Base-by-base conservation (phyloP, 1,140 invertebrate genomes). In the Brachionus plicatilis region DNA sequence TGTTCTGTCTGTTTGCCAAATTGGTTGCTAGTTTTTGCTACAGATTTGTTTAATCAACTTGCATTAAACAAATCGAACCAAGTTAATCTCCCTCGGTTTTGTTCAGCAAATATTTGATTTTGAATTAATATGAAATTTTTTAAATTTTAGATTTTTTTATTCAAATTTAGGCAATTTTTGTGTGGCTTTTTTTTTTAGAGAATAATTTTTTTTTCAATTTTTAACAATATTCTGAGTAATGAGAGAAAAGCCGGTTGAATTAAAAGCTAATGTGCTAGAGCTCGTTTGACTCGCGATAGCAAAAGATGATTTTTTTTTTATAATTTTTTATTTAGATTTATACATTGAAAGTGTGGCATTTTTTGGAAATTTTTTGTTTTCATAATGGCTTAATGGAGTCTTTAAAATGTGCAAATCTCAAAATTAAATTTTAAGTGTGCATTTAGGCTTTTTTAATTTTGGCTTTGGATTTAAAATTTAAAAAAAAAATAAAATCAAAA, bases 1-100 rank as follows among this genome's bases (percentile, higher is more conserved):
- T 43, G 37, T 72, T n/a, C 9, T 17, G 20, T 9, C 47, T 20
- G 17, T 72, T 41, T 29, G 12, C 20, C 33, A 68, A 24, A 12
- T 11, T 43, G 33, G 68, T 37, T 0, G 33, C 3, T 72, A 72
- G 33, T 20, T 41, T n/a, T 72, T 72, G 68, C 33, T 24, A 72
- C 68, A 72, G 45, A 47, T 43, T 72, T 72, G 33, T 72, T 72
- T 72, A 41, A 11, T 29, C 65, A 68, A 37, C 65, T 68, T 68
- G 17, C 65, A 68, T 14, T 3, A 27, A 29, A 24, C 3, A 37
- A 68, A 72, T 47, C 68, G 43, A 47, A 43, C 47, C 12, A 24
- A 72, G 12, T 9, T 72, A 72, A 72, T 72, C 68, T 70, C 29
- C 17, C 24, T 70, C n/a, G 14, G 11, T 41, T 43, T 72, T 1